Evolutionary conservation across 2,888 invertebrate genomes (phyloP).

Genomic region (Bursaphelenchus okinawaensis): DNA sequence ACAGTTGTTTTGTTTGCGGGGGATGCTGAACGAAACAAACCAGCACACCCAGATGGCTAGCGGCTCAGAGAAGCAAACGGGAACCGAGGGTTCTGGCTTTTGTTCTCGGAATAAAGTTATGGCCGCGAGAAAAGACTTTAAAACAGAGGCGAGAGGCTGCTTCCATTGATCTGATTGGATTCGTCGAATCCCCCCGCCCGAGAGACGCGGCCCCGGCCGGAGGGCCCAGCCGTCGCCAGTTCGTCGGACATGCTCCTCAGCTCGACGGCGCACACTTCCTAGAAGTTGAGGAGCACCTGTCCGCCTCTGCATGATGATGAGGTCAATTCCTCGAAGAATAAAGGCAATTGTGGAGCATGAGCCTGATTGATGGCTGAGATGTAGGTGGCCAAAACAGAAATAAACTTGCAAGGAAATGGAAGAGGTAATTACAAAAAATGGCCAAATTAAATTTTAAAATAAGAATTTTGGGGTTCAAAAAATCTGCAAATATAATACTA

Average conservation of each 20-base stretch:
- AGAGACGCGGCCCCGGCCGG: not conserved
- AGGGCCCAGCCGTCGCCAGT: too few relatives aligned
- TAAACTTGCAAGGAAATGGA: too few relatives aligned
- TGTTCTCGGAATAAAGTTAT: not conserved
- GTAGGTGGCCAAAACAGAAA: not conserved
- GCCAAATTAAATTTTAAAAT: too few relatives aligned
- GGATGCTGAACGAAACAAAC: not conserved
- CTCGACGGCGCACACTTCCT: not conserved
- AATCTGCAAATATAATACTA: too few relatives aligned
- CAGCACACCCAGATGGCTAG: not conserved
- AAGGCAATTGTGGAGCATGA: not conserved
- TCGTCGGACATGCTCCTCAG: not conserved
- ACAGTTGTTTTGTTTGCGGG: not conserved
- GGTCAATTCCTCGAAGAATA: not conserved
- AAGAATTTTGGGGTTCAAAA: too few relatives aligned
- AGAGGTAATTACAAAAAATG: too few relatives aligned
- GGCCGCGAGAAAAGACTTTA: not conserved
- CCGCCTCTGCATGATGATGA: not conserved
- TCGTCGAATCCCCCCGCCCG: not conserved
- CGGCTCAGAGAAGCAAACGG: not conserved
- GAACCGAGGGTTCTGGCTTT: slow-evolving; percentile 58
- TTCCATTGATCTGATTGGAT: not conserved
- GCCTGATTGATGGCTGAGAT: not conserved
- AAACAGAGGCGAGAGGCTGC: not conserved
- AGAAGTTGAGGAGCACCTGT: not conserved